phyloP scores from a whole-genome alignment of 2,113 vertebrate species.

The Sorex fumeus region DNA sequence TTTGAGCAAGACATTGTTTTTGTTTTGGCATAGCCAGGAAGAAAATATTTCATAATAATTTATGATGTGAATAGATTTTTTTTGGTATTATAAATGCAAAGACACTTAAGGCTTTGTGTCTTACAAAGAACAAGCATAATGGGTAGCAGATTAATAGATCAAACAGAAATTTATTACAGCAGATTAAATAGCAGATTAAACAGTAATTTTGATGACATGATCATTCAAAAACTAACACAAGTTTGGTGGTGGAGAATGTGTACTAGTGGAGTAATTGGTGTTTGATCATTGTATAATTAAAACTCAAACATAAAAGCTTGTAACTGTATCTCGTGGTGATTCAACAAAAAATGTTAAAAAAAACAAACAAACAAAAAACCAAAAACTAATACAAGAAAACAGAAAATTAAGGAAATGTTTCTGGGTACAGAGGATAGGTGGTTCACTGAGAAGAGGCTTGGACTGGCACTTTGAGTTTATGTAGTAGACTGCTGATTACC shows the following conservation, averaged over 20 bases:
- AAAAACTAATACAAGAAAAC: slow-evolving; percentile 24
- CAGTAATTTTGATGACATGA: background rate
- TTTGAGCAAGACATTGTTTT: slow-evolving; percentile 19
- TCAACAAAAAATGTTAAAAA: no score
- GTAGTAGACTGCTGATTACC: background rate
- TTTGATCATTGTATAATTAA: no score
- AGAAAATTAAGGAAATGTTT: slow-evolving; percentile 9
- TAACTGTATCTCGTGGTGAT: no score
- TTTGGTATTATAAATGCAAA: background rate
- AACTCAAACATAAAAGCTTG: no score
- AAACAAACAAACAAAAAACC: background rate
- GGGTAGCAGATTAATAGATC: background rate
- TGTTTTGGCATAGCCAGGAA: background rate
- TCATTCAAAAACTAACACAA: slow-evolving; percentile 26
- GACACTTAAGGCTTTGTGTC: background rate
- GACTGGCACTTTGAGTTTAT: background rate
- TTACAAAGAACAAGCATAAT: background rate
- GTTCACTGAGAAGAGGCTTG: background rate
- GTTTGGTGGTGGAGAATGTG: no score
- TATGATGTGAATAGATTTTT: background rate
- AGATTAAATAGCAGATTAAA: background rate
- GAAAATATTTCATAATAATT: slow-evolving; percentile 2
- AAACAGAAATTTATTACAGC: background rate
- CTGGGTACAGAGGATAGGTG: background rate
- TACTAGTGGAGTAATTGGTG: no score